Base-by-base conservation (phyloP, 1,140 invertebrate species). In the Pseudobourletiella spinata region DNA sequence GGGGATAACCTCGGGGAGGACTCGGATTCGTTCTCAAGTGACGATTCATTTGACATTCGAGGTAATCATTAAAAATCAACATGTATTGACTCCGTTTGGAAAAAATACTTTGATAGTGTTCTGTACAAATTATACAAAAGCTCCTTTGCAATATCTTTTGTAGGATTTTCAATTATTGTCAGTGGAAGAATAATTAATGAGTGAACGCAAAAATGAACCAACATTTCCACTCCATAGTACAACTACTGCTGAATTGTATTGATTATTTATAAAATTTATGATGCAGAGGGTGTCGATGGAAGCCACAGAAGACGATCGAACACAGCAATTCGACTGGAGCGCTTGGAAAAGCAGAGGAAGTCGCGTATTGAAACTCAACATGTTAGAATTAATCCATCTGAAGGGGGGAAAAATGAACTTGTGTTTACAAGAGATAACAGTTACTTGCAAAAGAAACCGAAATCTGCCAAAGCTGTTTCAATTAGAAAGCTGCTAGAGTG, bases 311-410 rank as follows among this genome's bases (percentile, higher is more conserved):
- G 85, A 63, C 79, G 91, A 68, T 90, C 91, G 8, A 93, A 95
- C 73, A 96, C 91, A 42, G 88, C 90, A 25, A 86, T 89, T 69
- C 80, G 89, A 71, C 74, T 96, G 46, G 91, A 96, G 70, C 89
- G 90, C 75, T 81, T 96, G 77, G 88, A 93, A 70, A 83, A 85
- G 71, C 88, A 92, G 61, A 84, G 86, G 70, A 86, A 88, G 73
- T 75, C 71, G 65, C 76, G 80, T 65, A 74, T 76, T 14, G 78
- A 78, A 65, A 76, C 79, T 15, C 79, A 78, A 69, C 73, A 74
- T 59, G 72, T 82, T 32, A 60, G 73, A 18, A 79, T 79, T 76
- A 65, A 67, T 58, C 63, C 60, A 28, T 25, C 46, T n/a, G 63
- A 67, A 44, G 42, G 43, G 76, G 74, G 61, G 68, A 77, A 68